phyloP scores from a whole-genome alignment of 23 tunicate genomes.

The Styela plicata region DNA sequence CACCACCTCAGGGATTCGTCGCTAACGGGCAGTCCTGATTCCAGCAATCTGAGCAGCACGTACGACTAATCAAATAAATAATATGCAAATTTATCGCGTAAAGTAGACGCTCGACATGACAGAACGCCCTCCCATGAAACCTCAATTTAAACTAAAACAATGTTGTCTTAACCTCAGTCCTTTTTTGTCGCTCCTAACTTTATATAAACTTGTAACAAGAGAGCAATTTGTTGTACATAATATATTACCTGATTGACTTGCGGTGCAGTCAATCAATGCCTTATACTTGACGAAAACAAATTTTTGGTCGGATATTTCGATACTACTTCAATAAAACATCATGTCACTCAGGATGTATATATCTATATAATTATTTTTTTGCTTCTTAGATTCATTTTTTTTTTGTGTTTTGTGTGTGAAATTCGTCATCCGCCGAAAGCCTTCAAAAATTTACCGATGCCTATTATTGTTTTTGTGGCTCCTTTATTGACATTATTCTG shows the following conservation, averaged over 20 bases:
- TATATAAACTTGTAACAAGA: neutral
- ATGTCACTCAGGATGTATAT: neutral
- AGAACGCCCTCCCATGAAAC: neutral
- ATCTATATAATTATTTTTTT: too few relatives aligned
- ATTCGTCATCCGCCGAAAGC: too few relatives aligned
- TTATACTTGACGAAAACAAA: too few relatives aligned
- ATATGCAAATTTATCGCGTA: neutral
- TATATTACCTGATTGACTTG: too few relatives aligned
- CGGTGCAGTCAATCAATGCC: too few relatives aligned
- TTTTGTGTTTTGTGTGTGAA: too few relatives aligned
- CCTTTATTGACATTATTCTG: too few relatives aligned
- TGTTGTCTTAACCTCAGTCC: too few relatives aligned
- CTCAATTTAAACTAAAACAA: neutral
- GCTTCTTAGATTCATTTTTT: too few relatives aligned
- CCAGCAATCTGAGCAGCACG: neutral
- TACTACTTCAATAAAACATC: neutral
- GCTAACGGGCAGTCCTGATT: neutral
- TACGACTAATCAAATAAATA: neutral
- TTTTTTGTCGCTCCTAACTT: neutral
- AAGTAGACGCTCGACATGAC: neutral
- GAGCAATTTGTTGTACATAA: neutral
- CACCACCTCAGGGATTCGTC: neutral
- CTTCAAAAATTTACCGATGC: too few relatives aligned
- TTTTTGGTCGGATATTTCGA: too few relatives aligned
- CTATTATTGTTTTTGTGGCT: too few relatives aligned